Base-by-base conservation (phyloP, 2,888 invertebrate genomes). In the Laothoe populi region DNA sequence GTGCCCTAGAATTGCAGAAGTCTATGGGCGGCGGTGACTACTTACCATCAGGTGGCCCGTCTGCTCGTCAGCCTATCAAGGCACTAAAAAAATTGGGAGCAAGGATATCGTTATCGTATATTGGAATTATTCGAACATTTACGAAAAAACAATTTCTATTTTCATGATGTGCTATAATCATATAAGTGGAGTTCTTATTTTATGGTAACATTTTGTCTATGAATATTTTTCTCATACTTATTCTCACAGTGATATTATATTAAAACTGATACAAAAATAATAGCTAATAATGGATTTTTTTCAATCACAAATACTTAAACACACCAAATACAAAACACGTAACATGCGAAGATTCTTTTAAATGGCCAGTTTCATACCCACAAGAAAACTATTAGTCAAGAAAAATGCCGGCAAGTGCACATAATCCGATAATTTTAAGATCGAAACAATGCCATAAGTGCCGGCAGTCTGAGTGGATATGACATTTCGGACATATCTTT, bases 401-500 rank as follows among this genome's bases (percentile, higher is more conserved):
- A 53, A 53, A 53, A 53, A 53, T 35, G 53, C 35, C 35, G 53
- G 49, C 35, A 53, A 53, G 53, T 53, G 11, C 35, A 53, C 19
- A 31, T 53, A 53, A 53, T 53, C 53, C 53, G 53, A 53, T 53
- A 53, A 53, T 53, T 53, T 44, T 57, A n/a, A 45, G 57, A 45
- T 53, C 45, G 45, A 61, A 61, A 57, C 42, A 26, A 35, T 42
- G 53, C 26, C 38, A 44, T 31, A 57, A 61, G 38, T 42, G 45
- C 45, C 23, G 31, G 31, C 57, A 44, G 42, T 49, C 53, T 16
- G 63, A 46, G 60, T 46, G 60, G 46, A 86, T 87, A 87, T 89
- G 88, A 84, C 87, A 88, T 87, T 89, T 90, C 86, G 87, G 82
- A 78, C 87, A 87, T 87, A 84, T 83, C 86, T 88, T 88, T 90